phyloP scores from a whole-genome alignment of 1,140 invertebrate species.

The Calliphora vicina region DNA sequence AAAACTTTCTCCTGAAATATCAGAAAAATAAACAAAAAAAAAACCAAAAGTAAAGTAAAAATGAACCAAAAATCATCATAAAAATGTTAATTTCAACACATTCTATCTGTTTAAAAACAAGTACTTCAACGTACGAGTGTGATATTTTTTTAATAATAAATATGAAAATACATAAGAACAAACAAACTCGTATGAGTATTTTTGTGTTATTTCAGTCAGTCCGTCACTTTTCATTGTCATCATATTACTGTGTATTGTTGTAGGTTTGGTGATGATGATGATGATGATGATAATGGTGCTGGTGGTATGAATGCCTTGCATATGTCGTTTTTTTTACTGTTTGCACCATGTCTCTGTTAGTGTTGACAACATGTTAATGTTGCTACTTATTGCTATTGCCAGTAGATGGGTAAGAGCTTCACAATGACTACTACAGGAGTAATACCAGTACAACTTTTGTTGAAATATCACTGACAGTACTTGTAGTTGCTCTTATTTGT shows the following conservation, averaged over 20 bases:
- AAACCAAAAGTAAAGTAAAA: no score
- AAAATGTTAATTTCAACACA: not conserved
- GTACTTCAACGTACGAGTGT: no score
- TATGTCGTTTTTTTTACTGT: not conserved
- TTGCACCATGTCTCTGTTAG: not conserved
- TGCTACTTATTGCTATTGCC: not conserved
- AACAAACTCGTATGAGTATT: not conserved
- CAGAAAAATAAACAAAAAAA: no score
- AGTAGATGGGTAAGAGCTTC: not conserved
- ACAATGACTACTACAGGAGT: no score
- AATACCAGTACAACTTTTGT: not conserved
- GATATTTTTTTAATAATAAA: not conserved
- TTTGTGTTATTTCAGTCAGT: not conserved
- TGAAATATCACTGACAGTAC: not conserved
- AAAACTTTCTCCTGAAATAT: no score
- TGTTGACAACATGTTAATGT: conserved; percentile 1
- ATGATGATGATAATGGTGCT: no score
- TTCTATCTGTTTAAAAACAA: no score
- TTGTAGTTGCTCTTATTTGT: not conserved
- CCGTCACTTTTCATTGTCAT: conserved; percentile 5
- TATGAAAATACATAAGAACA: not conserved
- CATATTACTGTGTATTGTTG: not conserved
- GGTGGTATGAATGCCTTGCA: no score
- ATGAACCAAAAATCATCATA: not conserved
- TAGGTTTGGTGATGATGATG: no score